Conservation (phyloP, 2,113 vertebrate species). For the Scomber colias region DNA sequence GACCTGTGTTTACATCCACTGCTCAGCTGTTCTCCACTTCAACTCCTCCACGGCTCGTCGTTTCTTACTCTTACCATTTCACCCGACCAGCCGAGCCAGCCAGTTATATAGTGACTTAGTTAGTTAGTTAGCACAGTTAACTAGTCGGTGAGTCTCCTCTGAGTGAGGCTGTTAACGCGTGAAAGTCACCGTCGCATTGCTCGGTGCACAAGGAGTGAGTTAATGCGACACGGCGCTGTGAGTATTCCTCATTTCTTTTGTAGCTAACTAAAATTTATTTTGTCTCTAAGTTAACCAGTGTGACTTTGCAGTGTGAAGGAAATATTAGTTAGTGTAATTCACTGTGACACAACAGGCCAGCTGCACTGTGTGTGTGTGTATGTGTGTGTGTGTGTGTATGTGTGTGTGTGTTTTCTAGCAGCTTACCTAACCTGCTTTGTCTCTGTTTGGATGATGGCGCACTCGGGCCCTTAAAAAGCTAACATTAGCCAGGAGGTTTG, state of each 20-base stretch:
- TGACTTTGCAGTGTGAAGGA: neutral
- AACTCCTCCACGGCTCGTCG: slow-evolving; percentile 30
- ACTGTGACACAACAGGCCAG: neutral
- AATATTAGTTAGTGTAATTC: no score
- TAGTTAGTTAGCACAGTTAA: neutral
- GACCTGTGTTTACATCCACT: slow-evolving; percentile 83
- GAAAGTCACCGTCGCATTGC: slow-evolving; percentile 50
- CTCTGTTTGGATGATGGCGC: slow-evolving; percentile 76
- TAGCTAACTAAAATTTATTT: neutral
- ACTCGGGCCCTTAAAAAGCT: slow-evolving; percentile 76
- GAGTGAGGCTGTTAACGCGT: neutral
- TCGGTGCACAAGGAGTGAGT: slow-evolving; percentile 50
- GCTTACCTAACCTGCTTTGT: slow-evolving; percentile 78
- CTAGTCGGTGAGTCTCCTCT: neutral
- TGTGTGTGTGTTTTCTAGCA: slow-evolving; percentile 14
- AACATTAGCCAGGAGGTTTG: slow-evolving; percentile 54
- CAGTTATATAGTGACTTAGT: no score
- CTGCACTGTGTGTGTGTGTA: neutral
- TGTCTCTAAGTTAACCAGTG: neutral
- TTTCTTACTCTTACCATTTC: neutral
- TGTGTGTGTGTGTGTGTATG: neutral
- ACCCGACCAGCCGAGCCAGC: neutral
- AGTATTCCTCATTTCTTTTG: slow-evolving; percentile 41
- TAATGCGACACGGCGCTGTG: slow-evolving; percentile 72
- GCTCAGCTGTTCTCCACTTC: slow-evolving; percentile 75